A percentile compares a stretch with the other conserved stretches of the same genome.
phyloP scores from a whole-genome alignment of 2,797 vertebrate species.

The Lagodon rhomboides region DNA sequence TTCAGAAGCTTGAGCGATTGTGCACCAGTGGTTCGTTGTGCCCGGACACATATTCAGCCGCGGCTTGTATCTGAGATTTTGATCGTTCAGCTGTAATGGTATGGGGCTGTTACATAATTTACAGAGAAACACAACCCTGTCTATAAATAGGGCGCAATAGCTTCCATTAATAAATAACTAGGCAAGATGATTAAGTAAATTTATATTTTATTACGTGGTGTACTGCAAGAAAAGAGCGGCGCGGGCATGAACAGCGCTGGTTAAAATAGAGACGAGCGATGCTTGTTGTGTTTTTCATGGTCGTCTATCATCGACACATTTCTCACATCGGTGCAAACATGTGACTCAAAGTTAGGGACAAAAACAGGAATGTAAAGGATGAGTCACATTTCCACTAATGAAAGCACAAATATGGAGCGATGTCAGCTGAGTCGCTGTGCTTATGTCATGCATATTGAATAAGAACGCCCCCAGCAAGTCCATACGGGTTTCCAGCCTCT shows the following conservation, averaged over 20 bases:
- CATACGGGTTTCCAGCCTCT: constrained; percentile 46
- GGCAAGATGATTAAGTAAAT: constrained; percentile 43
- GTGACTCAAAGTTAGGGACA: background rate
- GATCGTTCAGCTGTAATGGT: constrained; percentile 23
- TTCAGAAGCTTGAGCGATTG: background rate
- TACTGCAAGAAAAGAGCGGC: constrained; percentile 7
- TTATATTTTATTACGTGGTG: constrained; percentile 29
- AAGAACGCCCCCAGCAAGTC: constrained; percentile 32
- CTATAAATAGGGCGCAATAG: constrained; percentile 15
- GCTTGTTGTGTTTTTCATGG: background rate
- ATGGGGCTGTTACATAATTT: constrained; percentile 33
- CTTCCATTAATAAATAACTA: constrained; percentile 51
- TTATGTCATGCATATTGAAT: constrained; percentile 50
- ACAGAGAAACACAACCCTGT: constrained; percentile 28
- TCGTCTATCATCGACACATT: background rate
- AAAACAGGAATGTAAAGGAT: constrained; percentile 25
- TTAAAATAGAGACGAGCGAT: constrained; percentile 29
- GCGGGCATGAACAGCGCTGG: constrained; percentile 6
- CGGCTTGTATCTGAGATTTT: constrained; percentile 11
- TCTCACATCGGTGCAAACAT: background rate
- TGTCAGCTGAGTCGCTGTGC: constrained; percentile 32
- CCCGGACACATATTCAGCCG: constrained; percentile 1
- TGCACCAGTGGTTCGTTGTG: background rate
- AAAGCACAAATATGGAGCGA: constrained; percentile 32
- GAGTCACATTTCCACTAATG: constrained; percentile 44